Percentiles rank a stretch among this genome's conserved stretches.
phyloP scores from a whole-genome alignment of 2,797 vertebrate species.

The Thunnus albacares region DNA sequence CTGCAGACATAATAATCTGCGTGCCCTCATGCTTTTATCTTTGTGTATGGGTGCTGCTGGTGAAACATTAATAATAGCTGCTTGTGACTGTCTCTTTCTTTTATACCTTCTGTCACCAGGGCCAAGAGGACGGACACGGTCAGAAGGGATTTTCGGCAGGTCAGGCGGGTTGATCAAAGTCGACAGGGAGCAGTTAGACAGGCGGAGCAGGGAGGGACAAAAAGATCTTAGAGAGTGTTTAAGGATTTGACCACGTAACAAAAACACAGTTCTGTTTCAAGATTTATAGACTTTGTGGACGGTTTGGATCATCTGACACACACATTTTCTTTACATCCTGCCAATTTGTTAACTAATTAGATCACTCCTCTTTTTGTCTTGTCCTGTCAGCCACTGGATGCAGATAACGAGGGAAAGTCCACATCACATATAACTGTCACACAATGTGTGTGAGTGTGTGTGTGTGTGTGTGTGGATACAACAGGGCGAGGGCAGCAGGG shows the following conservation, averaged over 20 bases:
- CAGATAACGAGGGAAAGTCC: conserved; percentile 57
- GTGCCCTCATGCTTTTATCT: conserved; percentile 9
- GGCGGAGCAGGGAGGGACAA: conserved; percentile 32
- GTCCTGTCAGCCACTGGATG: conserved; percentile 13
- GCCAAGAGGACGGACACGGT: conserved; percentile 29
- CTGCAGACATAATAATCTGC: conserved; percentile 19
- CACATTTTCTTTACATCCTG: conserved; percentile 38
- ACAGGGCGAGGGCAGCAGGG: conserved; percentile 58
- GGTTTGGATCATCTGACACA: conserved; percentile 8
- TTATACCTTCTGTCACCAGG: conserved; percentile 25
- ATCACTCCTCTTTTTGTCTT: conserved; percentile 22
- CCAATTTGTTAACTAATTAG: conserved; percentile 32
- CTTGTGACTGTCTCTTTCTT: conserved; percentile 26
- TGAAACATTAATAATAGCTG: conserved; percentile 41
- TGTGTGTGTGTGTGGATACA: conserved; percentile 11
- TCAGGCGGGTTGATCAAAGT: conserved; percentile 55
- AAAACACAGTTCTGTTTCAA: conserved; percentile 31
- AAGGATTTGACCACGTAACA: conserved; percentile 10
- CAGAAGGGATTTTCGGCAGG: conserved; percentile 39
- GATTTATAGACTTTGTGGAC: conserved; percentile 7
- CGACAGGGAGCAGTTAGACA: conserved; percentile 26
- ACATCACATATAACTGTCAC: conserved; percentile 42
- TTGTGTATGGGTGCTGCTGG: background rate
- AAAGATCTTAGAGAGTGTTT: conserved; percentile 21
- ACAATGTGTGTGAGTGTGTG: conserved; percentile 17